These are phyloP conservation scores for Agapornis canus DNA, from an alignment of 2,797 vertebrate genomes.

Conservation along the genomic window DNA sequence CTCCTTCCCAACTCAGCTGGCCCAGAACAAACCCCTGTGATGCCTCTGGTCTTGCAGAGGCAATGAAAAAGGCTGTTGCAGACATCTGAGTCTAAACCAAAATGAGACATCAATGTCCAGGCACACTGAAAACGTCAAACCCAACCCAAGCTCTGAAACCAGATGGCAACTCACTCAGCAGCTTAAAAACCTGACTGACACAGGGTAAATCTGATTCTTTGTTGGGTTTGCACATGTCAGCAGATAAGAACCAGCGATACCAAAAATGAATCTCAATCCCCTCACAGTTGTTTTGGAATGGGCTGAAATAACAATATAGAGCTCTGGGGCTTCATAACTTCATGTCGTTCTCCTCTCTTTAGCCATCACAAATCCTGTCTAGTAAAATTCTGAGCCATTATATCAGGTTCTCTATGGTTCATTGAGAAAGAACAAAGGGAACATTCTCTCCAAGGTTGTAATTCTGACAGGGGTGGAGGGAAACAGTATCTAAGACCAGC, in stretches of 20 bases:
- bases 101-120: background rate
- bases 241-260: background rate
- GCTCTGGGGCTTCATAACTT: constrained; percentile 15
- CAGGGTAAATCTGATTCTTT: background rate
- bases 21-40: background rate
- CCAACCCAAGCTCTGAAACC: background rate
- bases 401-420: constrained; percentile 55
- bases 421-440: constrained; percentile 64
- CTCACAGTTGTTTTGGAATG: background rate
- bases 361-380: constrained; percentile 32
- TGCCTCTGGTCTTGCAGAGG: background rate
- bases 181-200: background rate
- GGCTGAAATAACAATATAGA: background rate
- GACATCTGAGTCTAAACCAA: background rate
- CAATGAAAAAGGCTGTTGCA: background rate
- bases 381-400: constrained; percentile 47
- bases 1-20: background rate
- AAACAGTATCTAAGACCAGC: background rate
- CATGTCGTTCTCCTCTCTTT: background rate
- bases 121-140: background rate
- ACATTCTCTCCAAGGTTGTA: constrained; percentile 57
- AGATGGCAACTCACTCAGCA: background rate
- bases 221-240: background rate
- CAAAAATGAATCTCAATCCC: background rate
- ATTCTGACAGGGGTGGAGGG: background rate